Conservation (phyloP, 2,888 invertebrate genomes). For the Priocnemis perturbator region DNA sequence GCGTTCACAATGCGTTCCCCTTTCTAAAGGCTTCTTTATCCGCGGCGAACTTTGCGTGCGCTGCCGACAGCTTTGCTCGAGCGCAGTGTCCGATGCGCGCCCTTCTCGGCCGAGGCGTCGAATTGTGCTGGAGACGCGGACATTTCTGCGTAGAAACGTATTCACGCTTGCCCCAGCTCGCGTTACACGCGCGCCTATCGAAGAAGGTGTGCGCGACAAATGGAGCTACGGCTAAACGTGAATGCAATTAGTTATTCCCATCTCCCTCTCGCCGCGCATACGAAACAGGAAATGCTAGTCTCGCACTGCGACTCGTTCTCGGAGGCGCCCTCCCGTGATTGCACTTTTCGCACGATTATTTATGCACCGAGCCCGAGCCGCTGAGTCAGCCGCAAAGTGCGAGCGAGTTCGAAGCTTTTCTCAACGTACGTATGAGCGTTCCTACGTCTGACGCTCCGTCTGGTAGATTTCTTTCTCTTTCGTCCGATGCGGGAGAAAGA, state of each 20-base stretch:
- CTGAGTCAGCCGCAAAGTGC: no score
- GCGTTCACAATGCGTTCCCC: no score
- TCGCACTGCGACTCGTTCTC: constrained; percentile 28
- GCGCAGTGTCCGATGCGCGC: not conserved
- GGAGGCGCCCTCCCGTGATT: constrained; percentile 9
- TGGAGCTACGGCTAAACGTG: constrained; percentile 28
- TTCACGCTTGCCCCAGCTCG: no score
- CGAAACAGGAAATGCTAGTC: constrained; percentile 52
- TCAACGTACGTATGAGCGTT: constrained; percentile 5
- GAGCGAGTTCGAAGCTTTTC: not conserved
- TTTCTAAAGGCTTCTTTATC: no score
- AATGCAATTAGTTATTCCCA: constrained; percentile 39
- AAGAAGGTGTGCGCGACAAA: constrained; percentile 16
- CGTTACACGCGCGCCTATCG: not conserved
- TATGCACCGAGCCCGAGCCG: not conserved
- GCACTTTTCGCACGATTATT: not conserved
- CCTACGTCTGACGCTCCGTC: constrained; percentile 1
- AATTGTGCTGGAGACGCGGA: not conserved
- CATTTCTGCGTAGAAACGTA: no score
- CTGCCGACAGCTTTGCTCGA: not conserved
- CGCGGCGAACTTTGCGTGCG: not conserved
- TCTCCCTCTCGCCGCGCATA: constrained; percentile 27
- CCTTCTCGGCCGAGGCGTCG: not conserved
- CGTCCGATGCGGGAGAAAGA: constrained; percentile 5
- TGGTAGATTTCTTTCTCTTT: constrained; percentile 15